These are phyloP conservation scores for Zhuqinia jingwanae DNA, from an alignment of 2,888 invertebrate species.

Conservation along the genomic window DNA sequence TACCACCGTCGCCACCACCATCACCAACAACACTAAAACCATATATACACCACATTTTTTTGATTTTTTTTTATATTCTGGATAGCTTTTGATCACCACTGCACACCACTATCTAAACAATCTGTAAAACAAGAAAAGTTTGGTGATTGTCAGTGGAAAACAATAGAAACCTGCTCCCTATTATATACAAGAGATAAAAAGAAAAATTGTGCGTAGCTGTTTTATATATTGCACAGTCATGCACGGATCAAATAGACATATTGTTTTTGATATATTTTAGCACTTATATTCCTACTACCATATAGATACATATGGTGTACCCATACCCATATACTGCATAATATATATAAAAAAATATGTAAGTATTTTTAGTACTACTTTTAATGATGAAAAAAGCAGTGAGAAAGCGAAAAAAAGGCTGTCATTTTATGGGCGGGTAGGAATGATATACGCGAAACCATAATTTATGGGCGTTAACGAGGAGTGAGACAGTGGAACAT, in stretches of 20 bases:
- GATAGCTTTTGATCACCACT: not conserved
- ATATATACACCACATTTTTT: not conserved
- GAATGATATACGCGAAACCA: conserved; percentile 71
- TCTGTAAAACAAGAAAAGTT: not conserved
- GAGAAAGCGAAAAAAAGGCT: conserved; percentile 70
- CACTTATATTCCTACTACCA: not conserved
- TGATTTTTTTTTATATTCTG: not conserved
- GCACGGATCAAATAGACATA: not conserved
- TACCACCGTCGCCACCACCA: not conserved
- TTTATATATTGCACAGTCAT: conserved; percentile 23
- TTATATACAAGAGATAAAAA: not conserved
- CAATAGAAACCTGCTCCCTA: not conserved
- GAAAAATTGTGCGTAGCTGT: not conserved
- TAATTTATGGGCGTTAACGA: conserved; percentile 78
- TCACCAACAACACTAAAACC: no score
- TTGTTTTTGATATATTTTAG: not conserved
- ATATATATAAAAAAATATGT: not conserved
- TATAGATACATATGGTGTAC: not conserved
- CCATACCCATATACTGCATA: not conserved
- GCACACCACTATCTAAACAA: not conserved
- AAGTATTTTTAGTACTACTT: conserved; percentile 27
- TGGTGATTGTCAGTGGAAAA: not conserved
- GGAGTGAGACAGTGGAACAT: conserved; percentile 76
- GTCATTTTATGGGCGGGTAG: conserved; percentile 71
- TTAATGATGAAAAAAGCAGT: conserved; percentile 70